Evolutionary conservation across 2,888 invertebrate genomes (phyloP), one percentile per base, ranked within the genome.

Genomic region (Brassicogethes aeneus): DNA sequence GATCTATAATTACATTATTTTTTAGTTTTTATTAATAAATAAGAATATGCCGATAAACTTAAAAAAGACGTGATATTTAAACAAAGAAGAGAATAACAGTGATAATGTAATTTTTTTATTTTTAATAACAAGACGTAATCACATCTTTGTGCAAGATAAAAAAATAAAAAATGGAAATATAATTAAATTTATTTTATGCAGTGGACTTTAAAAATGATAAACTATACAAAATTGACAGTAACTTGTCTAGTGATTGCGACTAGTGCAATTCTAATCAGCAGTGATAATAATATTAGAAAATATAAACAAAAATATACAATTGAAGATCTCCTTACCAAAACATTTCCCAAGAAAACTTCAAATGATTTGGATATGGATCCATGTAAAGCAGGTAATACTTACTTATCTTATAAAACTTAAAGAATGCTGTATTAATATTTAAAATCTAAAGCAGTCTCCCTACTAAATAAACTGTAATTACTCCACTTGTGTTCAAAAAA

Each of bases 341-440:
- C 72, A 50, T 86, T 82, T 56, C 77, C 81, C 35, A 70, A 72
- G 42, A 79, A 78, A 59, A 76, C 79, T 43, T 84, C 84, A 33
- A 74, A 74, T 47, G 87, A 88, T 62, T 69, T 83, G 50, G 85
- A 87, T 60, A 71, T 85, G 73, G 87, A 88, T 70, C 82, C 87
- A 42, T 87, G 87, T 69, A 88, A 88, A 75, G 83, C 86, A 62
- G 82, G 87, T 87, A 68, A 79, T 80, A n/a, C n/a, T 70, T 17
- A 12, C 3, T 2, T 3, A 13, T 14, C 3, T 38, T n/a, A n/a
- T n/a, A n/a, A n/a, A n/a, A n/a, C n/a, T n/a, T n/a, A n/a, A n/a
- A n/a, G n/a, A n/a, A 23, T 23, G 5, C 23, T 2, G 13, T 3
- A 34, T 34, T 34, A 34, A 2, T 34, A 34, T 3, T 34, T 8